These are phyloP conservation scores for Thecocarcelia acutangulata DNA, from an alignment of 2,888 invertebrate genomes.

Conservation along the genomic window DNA sequence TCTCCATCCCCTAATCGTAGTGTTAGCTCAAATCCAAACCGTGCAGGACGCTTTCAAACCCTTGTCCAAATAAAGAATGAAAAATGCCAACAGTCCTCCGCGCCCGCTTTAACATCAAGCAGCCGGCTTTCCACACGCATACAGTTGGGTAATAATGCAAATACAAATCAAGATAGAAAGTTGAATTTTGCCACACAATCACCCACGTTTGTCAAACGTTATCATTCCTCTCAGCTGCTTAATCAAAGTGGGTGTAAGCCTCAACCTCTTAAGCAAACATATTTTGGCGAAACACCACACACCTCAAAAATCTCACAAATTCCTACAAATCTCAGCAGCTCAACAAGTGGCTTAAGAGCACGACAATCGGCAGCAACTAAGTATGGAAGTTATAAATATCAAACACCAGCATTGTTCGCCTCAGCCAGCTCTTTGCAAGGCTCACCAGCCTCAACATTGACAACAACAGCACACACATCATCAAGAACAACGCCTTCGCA, in stretches of 20 bases:
- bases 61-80: slow-evolving; percentile 78
- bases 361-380: slow-evolving; percentile 7
- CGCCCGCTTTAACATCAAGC: slow-evolving; percentile 31
- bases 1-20: slow-evolving; percentile 33
- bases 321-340: slow-evolving; percentile 40
- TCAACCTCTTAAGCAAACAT: slow-evolving; percentile 70
- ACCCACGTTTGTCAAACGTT: slow-evolving; percentile 55
- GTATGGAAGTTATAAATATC: slow-evolving; percentile 33
- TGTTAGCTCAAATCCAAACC: neutral
- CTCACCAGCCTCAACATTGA: slow-evolving; percentile 14
- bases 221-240: slow-evolving; percentile 27
- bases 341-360: slow-evolving; percentile 29
- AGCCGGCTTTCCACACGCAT: slow-evolving; percentile 73
- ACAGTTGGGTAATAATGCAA: slow-evolving; percentile 69
- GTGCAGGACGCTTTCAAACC: slow-evolving; percentile 76
- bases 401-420: slow-evolving; percentile 44
- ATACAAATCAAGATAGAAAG: slow-evolving; percentile 13
- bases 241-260: neutral
- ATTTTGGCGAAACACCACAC: slow-evolving; percentile 68
- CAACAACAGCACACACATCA: slow-evolving; percentile 8
- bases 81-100: slow-evolving; percentile 36
- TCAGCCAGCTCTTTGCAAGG: slow-evolving; percentile 39
- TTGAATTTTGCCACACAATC: slow-evolving; percentile 6
- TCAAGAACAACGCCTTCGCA: slow-evolving; percentile 57
- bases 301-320: slow-evolving; percentile 41